These are phyloP conservation scores for Hydropsyche tenuis DNA, from an alignment of 1,140 invertebrate species.

Conservation along the genomic window DNA sequence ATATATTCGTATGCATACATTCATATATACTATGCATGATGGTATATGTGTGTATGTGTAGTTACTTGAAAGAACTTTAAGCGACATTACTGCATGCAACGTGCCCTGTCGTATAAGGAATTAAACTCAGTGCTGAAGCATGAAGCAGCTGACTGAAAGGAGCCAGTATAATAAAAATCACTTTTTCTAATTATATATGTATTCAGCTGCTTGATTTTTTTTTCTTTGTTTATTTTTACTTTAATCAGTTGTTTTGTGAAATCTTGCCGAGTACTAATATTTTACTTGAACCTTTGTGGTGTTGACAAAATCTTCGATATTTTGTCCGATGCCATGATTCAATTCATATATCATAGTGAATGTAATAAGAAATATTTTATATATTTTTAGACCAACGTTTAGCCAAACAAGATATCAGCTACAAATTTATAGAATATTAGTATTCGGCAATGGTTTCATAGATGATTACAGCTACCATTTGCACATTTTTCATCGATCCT, in stretches of 20 bases:
- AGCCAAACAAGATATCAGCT: not conserved
- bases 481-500: too few relatives aligned
- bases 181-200: not conserved
- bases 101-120: constrained; percentile 48
- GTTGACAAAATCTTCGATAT: not conserved
- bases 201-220: not conserved
- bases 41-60: constrained; percentile 22
- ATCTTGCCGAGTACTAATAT: constrained; percentile 3
- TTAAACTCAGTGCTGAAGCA: constrained; percentile 34
- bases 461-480: too few relatives aligned
- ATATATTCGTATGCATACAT: constrained; percentile 14
- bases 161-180: constrained; percentile 45
- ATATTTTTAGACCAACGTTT: constrained; percentile 26
- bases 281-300: not conserved
- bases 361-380: constrained; percentile 10
- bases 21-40: not conserved
- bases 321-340: not conserved
- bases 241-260: constrained; percentile 7
- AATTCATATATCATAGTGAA: constrained; percentile 16
- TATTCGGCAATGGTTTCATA: too few relatives aligned
- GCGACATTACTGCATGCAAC: constrained; percentile 33
- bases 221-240: constrained; percentile 1
- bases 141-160: constrained; percentile 44
- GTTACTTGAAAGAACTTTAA: constrained; percentile 11
- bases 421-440: too few relatives aligned